Base-by-base conservation (phyloP, 1,140 invertebrate genomes). In the Drosophila pruinosa region DNA sequence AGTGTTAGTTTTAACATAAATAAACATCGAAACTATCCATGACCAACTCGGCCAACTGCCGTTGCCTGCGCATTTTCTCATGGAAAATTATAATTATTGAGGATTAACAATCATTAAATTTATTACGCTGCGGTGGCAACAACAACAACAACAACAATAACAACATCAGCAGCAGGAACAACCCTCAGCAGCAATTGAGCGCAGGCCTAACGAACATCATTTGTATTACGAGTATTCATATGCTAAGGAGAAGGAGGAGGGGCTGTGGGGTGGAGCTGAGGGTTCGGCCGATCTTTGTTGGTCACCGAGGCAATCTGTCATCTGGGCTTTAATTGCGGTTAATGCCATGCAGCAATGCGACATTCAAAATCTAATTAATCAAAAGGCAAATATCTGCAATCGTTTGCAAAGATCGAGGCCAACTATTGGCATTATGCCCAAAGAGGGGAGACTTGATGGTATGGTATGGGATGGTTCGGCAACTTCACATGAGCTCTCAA, bases 91-190 rank as follows among this genome's bases (percentile, higher is more conserved):
- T 88, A 88, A 88, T 88, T 88, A 88, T 88, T 63, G 54, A 78
- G 81, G 82, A 88, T 88, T 88, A 88, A 88, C 72, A 80, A 88
- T 88, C 80, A 78, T 88, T 82, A 82, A 67, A 88, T 81, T 88
- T 88, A 88, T 75, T 78, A 71, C 67, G 62, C 61, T 57, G 68
- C 43, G 61, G 53, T 58, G 34, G 43, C 50, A 70, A 48, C 50
- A 70, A 24, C 58, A 62, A 38, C 65, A 53, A 45, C n/a, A 54
- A 54, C 21, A 57, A 21, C 10, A 41, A 31, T 8, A 50, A 56
- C 26, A 68, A 34, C 19, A 45, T 8, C 19, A 45, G 36, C 19
- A 12, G 10, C 6, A 26, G 15, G 14, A 43, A 28, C 77, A 70
- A 82, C 83, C 83, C 75, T 67, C 75, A 38, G 41, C 6, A 24